These are phyloP conservation scores for Typhlichthys eigenmanni DNA, from an alignment of 2,797 vertebrate genomes.

Conservation along the genomic window DNA sequence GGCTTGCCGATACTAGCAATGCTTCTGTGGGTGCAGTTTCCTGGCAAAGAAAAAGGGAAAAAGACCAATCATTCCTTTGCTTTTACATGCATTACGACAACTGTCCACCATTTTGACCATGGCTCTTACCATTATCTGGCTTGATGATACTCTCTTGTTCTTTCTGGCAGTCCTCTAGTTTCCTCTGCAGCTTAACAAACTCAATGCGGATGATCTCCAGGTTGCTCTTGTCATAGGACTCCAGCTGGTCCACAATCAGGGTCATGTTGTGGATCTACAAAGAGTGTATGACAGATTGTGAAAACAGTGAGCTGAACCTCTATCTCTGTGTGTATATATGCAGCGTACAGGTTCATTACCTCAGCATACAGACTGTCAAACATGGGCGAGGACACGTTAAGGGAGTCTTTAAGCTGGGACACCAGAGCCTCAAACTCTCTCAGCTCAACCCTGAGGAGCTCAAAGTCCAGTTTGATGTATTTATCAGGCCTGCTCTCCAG, in stretches of 20 bases:
- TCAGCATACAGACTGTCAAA: constrained; percentile 81
- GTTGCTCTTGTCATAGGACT: constrained; percentile 72
- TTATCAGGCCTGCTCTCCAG: constrained; percentile 72
- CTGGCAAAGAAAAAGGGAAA: constrained; percentile 40
- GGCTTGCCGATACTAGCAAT: constrained; percentile 65
- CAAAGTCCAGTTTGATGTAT: constrained; percentile 86
- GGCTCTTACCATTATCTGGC: constrained; percentile 60
- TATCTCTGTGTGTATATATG: not conserved
- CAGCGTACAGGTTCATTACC: constrained; percentile 59
- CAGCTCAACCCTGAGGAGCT: constrained; percentile 83
- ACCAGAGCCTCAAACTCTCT: constrained; percentile 76
- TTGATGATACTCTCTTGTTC: constrained; percentile 52
- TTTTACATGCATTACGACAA: not conserved
- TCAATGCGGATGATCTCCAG: constrained; percentile 69
- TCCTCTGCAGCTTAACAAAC: constrained; percentile 74
- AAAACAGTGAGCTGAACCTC: not conserved
- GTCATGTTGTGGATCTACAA: constrained; percentile 85
- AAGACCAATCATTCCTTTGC: not conserved
- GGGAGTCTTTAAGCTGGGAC: constrained; percentile 67
- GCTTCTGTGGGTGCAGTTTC: constrained; percentile 72
- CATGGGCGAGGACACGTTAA: constrained; percentile 59
- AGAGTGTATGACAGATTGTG: constrained; percentile 7
- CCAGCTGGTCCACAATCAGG: constrained; percentile 69
- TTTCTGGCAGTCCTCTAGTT: constrained; percentile 68
- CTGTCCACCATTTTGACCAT: not conserved